A percentile compares a stretch with the other conserved stretches of the same genome.
Conservation (phyloP, 2,888 invertebrate genomes). For the Sarcophaga variegata region DNA sequence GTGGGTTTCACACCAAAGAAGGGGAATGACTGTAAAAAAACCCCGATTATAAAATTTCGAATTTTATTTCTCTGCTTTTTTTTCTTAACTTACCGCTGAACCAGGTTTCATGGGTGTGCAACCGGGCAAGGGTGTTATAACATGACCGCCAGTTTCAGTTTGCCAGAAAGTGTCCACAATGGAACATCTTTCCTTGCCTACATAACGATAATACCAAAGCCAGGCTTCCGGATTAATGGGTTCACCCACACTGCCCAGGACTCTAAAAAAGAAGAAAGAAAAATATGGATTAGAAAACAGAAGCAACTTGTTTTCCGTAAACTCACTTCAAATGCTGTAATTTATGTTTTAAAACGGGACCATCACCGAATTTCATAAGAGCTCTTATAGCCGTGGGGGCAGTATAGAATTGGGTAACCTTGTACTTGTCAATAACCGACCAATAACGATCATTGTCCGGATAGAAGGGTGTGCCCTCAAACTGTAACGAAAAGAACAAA, state of each 20-base stretch:
- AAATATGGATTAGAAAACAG: neutral
- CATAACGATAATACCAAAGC: constrained; percentile 95
- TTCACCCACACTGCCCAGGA: constrained; percentile 98
- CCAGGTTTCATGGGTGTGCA: constrained; percentile 99
- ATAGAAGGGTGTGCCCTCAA: constrained; percentile 98
- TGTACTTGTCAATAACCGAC: constrained; percentile 95
- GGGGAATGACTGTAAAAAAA: constrained; percentile 89
- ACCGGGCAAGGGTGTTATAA: constrained; percentile 97
- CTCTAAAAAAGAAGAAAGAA: constrained; percentile 84
- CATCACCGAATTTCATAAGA: constrained; percentile 96
- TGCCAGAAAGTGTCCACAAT: constrained; percentile 99
- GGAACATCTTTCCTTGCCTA: constrained; percentile 92
- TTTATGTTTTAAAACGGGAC: constrained; percentile 88
- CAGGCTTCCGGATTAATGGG: constrained; percentile 99
- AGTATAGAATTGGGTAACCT: constrained; percentile 98
- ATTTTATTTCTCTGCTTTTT: neutral
- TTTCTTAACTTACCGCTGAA: constrained; percentile 89
- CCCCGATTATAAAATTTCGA: neutral
- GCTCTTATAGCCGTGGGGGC: constrained; percentile 98
- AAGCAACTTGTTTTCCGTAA: neutral
- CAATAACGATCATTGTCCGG: constrained; percentile 97
- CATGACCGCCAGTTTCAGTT: constrained; percentile 99
- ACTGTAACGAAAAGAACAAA: constrained; percentile 83
- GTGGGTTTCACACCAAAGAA: constrained; percentile 98
- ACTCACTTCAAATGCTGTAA: constrained; percentile 79